phyloP scores from a whole-genome alignment of 2,888 invertebrate genomes.

The Horisme vitalbata region DNA sequence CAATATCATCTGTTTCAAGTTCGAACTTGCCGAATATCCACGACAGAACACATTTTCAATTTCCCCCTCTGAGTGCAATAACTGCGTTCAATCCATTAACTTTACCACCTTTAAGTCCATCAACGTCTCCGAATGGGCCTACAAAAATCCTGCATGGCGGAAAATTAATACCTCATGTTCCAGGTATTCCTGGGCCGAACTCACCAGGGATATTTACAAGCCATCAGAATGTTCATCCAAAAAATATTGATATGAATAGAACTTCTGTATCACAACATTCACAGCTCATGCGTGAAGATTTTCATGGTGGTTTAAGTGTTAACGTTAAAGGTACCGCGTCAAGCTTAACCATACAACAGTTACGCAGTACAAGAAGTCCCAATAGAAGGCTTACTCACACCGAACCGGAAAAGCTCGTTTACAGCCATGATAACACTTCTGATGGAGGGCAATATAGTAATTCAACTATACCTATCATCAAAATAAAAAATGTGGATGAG shows the following conservation, averaged over 20 bases:
- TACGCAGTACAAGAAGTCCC: conserved; percentile 54
- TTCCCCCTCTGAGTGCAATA: conserved; percentile 87
- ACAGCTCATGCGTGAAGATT: conserved; percentile 48
- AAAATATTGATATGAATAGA: conserved; percentile 50
- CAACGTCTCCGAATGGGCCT: conserved; percentile 80
- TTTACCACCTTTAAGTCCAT: conserved; percentile 79
- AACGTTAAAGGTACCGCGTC: conserved; percentile 41
- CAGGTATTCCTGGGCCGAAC: conserved; percentile 93
- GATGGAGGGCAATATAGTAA: conserved; percentile 52
- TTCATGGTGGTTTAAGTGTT: conserved; percentile 43
- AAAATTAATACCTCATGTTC: conserved; percentile 92
- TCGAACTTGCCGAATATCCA: conserved; percentile 80
- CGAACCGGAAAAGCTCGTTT: conserved; percentile 54
- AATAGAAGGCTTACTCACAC: conserved; percentile 43
- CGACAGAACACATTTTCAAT: conserved; percentile 82
- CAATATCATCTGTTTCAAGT: conserved; percentile 80
- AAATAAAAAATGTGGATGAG: conserved; percentile 70
- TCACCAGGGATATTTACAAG: conserved; percentile 75
- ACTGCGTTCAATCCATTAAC: conserved; percentile 88
- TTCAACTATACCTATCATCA: conserved; percentile 61
- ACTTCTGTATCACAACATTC: conserved; percentile 35
- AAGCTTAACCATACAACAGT: conserved; percentile 48
- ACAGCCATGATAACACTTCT: conserved; percentile 46
- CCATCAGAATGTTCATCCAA: conserved; percentile 47
- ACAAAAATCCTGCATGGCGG: conserved; percentile 86